Evolutionary conservation across 2,888 invertebrate genomes (phyloP), one percentile per base, ranked within the genome.

Genomic region (Megastigmus dorsalis): DNA sequence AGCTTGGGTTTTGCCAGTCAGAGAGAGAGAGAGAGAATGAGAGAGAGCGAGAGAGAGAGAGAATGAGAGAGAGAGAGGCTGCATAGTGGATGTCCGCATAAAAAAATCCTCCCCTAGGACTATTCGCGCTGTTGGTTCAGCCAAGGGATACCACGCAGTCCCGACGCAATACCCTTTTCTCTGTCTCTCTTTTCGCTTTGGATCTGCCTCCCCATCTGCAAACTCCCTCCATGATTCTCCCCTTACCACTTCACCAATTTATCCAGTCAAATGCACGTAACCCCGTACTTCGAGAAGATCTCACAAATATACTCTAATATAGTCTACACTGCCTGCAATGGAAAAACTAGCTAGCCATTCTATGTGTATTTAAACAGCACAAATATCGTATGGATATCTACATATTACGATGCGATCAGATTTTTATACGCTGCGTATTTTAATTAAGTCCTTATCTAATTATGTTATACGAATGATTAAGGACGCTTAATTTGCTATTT

Each of bases 101-200:
- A 83, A 84, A 84, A 85, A 84, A 82, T 82, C 80, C 81, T 82
- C 84, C 84, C 85, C 84, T 82, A 82, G 80, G 79, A 82, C 73
- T 79, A 77, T 72, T 77, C 79, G 69, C 52, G 67, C 75, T 70
- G 80, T 79, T 80, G 82, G 79, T 79, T 79, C 80, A 80, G 80
- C 76, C 80, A 78, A 79, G 80, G 83, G 81, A 81, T 80, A 80
- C 73, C 50, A 52, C 54, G 65, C 67, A 50, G 33, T 57, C 43
- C 54, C 18, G 28, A 41, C 50, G 48, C 26, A 48, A 50, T 71
- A 71, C 60, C 54, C 54, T 54, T 54, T 15, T 18, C 48, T 30
- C 36, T 45, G 38, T 54, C 36, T n/a, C 55, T 71, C 30, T 45
- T 30, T 38, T 57, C 50, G 23, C 62, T 45, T 2, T 18, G 36